Percentiles rank a stretch among this genome's conserved stretches.
Conservation (phyloP, 2,888 invertebrate genomes). For the Leptogaster cylindrica region DNA sequence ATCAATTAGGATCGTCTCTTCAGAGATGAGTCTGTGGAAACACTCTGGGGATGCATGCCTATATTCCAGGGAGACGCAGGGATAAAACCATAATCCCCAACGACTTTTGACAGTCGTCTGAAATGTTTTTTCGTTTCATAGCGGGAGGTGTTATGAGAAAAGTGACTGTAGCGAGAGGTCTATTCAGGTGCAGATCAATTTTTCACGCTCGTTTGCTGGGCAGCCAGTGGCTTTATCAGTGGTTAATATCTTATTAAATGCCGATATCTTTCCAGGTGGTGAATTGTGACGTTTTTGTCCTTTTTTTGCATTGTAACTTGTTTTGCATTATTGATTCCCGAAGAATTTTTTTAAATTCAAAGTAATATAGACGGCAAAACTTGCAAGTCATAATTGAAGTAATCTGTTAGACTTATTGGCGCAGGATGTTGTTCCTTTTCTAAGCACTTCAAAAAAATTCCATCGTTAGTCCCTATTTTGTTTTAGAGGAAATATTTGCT, state of each 20-base stretch:
- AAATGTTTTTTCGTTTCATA: conserved; percentile 44
- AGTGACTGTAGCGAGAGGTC: conserved; percentile 26
- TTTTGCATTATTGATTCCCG: not conserved
- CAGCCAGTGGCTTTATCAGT: conserved; percentile 43
- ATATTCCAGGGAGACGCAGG: conserved; percentile 14
- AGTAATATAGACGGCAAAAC: not conserved
- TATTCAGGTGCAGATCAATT: conserved; percentile 40
- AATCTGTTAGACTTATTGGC: conserved; percentile 15
- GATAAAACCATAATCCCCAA: conserved; percentile 45
- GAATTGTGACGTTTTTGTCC: conserved; percentile 40
- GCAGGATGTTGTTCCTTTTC: too few species aligned
- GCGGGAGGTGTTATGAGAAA: conserved; percentile 43
- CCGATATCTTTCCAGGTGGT: conserved; percentile 46
- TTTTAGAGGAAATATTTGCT: too few species aligned
- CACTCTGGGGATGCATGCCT: conserved; percentile 13
- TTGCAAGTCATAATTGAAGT: conserved; percentile 12
- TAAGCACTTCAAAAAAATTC: not conserved
- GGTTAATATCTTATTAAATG: conserved; percentile 46
- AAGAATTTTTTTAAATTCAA: not conserved
- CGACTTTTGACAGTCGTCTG: conserved; percentile 47
- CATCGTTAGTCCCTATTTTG: too few species aligned
- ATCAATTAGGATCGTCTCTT: conserved; percentile 16
- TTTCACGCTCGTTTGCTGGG: conserved; percentile 40
- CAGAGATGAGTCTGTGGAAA: not conserved
- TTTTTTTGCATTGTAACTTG: not conserved